Conservation (phyloP, 2,113 vertebrate species). For the Gadus chalcogrammus region DNA sequence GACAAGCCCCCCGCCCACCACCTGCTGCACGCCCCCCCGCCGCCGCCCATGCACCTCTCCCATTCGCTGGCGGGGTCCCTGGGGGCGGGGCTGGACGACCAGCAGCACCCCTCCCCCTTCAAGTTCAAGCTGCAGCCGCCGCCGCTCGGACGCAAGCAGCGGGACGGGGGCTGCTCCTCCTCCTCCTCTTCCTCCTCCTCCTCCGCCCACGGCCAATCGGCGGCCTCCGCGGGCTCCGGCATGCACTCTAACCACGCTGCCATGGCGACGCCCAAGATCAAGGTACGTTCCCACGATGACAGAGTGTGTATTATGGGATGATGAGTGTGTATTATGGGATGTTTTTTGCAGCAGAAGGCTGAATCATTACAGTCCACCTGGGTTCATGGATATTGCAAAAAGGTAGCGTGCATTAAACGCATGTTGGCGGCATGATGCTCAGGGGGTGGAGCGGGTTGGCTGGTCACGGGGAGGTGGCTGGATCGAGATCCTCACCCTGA, state of each 20-base stretch:
- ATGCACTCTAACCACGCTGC: slow-evolving; percentile 34
- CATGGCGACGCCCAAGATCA: slow-evolving; percentile 78
- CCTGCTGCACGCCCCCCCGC: slow-evolving; percentile 54
- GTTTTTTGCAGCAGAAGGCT: too few relatives aligned
- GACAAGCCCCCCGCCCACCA: slow-evolving; percentile 51
- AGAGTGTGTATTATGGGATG: too few relatives aligned
- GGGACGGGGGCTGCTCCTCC: slow-evolving; percentile 63
- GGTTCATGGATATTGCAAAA: too few relatives aligned
- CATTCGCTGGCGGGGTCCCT: slow-evolving; percentile 57
- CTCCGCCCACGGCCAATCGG: slow-evolving; percentile 31
- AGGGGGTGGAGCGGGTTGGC: too few relatives aligned
- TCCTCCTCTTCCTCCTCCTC: slow-evolving; percentile 31
- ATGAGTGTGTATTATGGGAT: too few relatives aligned
- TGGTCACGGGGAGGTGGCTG: too few relatives aligned
- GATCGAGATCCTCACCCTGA: too few relatives aligned
- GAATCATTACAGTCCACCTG: too few relatives aligned
- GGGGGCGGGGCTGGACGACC: not conserved
- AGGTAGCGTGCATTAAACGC: too few relatives aligned
- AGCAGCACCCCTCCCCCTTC: slow-evolving; percentile 76
- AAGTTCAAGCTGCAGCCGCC: slow-evolving; percentile 93
- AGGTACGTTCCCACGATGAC: slow-evolving; percentile 56
- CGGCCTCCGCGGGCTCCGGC: slow-evolving; percentile 48
- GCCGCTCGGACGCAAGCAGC: slow-evolving; percentile 81
- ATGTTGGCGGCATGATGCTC: too few relatives aligned
- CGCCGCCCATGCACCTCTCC: slow-evolving; percentile 49